Evolutionary conservation across 2,113 vertebrate species (phyloP), one percentile per base, ranked within the genome.

Genomic region (Pyrgilauda ruficollis): DNA sequence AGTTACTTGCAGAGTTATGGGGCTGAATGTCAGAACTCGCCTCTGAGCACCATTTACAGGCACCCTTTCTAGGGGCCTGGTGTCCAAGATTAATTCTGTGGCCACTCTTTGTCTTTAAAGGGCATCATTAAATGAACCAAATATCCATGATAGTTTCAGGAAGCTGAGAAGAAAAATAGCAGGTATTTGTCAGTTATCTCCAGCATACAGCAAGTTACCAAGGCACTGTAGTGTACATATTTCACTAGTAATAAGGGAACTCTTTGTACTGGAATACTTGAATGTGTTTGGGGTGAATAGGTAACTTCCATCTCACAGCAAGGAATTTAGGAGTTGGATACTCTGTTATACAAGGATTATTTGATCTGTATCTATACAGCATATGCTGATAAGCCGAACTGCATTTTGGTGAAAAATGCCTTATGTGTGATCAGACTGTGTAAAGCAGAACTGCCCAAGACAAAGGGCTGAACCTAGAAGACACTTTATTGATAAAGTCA

Each of bases 1-100:
- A 56, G 91, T 90, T 91, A 44, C 85, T 96, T 89, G 52, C 66
- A 70, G 90, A 91, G 49, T 58, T 90, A 55, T 47, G 47, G 80
- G 55, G 41, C 83, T 81, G 33, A 84, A 72, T 91, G 66, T 77
- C 66, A 70, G 76, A 88, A 61, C 68, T 92, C 26, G 8, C 47
- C n/a, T 52, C n/a, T 50, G 39, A 75, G 69, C 44, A 67, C 22
- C 22, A 27, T 43, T 68, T 46, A 37, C 15, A 5, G 28, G 10
- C 14, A 26, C 11, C 43, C 7, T 81, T 79, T 22, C 31, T 52
- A 26, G 46, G 28, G 52, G 23, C 20, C 28, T 58, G 17, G 13
- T 23, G 11, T 37, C 62, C 2, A 31, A 37, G 12, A 4, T 22
- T 27, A 6, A 5, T 64, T 75, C n/a, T 79, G 17, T 69, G 74